A percentile compares a stretch with the other conserved stretches of the same genome.
These are phyloP conservation scores for Ameiurus melas DNA, from an alignment of 2,113 vertebrate genomes.

Conservation along the genomic window DNA sequence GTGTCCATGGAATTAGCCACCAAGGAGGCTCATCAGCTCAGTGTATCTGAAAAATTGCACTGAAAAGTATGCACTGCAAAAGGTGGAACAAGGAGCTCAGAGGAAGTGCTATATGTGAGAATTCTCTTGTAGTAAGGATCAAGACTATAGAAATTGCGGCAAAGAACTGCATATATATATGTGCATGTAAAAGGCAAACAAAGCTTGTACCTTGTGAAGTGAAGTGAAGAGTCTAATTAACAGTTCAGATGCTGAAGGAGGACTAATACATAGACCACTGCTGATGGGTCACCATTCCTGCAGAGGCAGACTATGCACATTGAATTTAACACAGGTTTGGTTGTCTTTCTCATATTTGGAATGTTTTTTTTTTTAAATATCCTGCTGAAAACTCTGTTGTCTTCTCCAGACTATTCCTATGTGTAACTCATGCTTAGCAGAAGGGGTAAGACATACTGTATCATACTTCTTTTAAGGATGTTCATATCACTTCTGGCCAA, in stretches of 20 bases:
- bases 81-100: neutral
- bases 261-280: neutral
- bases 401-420: neutral
- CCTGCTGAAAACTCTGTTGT: neutral
- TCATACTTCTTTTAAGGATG: neutral
- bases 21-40: constrained; percentile 8
- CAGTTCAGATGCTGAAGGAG: neutral
- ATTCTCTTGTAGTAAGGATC: neutral
- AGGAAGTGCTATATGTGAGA: neutral
- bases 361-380: neutral
- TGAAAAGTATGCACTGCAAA: neutral
- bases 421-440: neutral
- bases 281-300: neutral
- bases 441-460: neutral
- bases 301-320: neutral
- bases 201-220: neutral
- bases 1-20: neutral
- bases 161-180: neutral
- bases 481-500: neutral
- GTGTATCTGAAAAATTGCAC: neutral
- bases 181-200: neutral
- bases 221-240: neutral
- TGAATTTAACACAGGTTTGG: neutral
- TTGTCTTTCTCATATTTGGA: neutral
- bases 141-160: neutral